Evolutionary conservation across 2,113 vertebrate species (phyloP).

Genomic region (Oryzias celebensis): DNA sequence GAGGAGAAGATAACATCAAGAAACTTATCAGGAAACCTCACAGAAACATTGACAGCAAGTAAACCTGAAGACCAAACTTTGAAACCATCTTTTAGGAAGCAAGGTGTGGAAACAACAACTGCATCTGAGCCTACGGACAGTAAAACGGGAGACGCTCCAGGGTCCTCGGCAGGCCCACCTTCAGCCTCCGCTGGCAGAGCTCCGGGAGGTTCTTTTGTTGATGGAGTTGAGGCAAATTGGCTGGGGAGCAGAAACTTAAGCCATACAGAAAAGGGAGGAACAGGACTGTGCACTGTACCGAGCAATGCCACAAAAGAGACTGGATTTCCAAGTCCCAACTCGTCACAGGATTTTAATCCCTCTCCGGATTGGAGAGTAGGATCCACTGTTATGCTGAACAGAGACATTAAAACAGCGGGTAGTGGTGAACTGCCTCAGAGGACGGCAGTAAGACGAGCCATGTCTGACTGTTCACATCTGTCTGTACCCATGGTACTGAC

Average conservation of each 20-base stretch:
- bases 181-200: slow-evolving; percentile 5
- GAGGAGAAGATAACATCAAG: slow-evolving; percentile 23
- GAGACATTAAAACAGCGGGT: slow-evolving; percentile 36
- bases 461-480: slow-evolving; percentile 92
- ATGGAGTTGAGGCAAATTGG: neutral
- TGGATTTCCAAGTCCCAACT: neutral
- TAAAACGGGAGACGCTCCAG: neutral
- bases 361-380: slow-evolving; percentile 38
- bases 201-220: neutral
- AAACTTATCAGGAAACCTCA: slow-evolving; percentile 5
- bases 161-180: neutral
- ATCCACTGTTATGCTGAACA: slow-evolving; percentile 7
- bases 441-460: slow-evolving; percentile 80
- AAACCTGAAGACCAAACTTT: slow-evolving; percentile 36
- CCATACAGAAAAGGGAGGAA: slow-evolving; percentile 15
- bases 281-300: neutral
- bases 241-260: slow-evolving; percentile 20
- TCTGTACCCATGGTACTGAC: slow-evolving; percentile 81
- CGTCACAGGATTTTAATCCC: slow-evolving; percentile 7
- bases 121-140: slow-evolving; percentile 13
- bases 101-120: slow-evolving; percentile 14
- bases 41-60: slow-evolving; percentile 2
- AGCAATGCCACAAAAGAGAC: slow-evolving; percentile 3
- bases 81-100: slow-evolving; percentile 32
- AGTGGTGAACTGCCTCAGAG: slow-evolving; percentile 62